phyloP scores from a whole-genome alignment of 2,797 vertebrate species.

The Chlorospingus semifuscus region DNA sequence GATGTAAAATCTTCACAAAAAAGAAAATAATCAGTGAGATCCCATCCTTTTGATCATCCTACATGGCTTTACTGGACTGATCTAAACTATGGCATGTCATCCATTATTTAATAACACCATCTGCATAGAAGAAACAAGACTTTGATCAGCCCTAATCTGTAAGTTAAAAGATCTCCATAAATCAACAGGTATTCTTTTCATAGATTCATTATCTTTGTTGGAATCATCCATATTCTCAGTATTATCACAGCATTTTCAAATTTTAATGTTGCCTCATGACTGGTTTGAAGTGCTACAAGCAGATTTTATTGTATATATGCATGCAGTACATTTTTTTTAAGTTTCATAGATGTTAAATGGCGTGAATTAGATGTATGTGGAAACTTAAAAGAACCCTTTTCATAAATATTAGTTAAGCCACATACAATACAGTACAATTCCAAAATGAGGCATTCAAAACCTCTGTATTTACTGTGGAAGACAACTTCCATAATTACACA shows the following conservation, averaged over 20 bases:
- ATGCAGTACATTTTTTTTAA: background rate
- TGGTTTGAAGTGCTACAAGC: background rate
- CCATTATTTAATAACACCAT: background rate
- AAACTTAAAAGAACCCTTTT: background rate
- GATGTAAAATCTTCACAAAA: background rate
- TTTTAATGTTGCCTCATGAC: background rate
- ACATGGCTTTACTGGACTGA: background rate
- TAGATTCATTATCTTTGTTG: background rate
- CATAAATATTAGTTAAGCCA: background rate
- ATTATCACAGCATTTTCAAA: background rate
- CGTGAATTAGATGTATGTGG: background rate
- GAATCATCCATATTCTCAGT: background rate
- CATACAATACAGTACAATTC: background rate
- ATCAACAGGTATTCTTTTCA: background rate
- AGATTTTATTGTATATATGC: background rate
- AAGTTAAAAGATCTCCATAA: background rate
- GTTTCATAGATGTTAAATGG: background rate
- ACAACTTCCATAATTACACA: background rate
- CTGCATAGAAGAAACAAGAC: background rate
- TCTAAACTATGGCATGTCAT: background rate
- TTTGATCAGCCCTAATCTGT: background rate
- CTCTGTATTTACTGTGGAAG: background rate
- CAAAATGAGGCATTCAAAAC: background rate
- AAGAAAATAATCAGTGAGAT: background rate
- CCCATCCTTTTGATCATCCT: background rate